Base-by-base conservation (phyloP, 1,140 invertebrate genomes). In the Amphibalanus amphitrite region DNA sequence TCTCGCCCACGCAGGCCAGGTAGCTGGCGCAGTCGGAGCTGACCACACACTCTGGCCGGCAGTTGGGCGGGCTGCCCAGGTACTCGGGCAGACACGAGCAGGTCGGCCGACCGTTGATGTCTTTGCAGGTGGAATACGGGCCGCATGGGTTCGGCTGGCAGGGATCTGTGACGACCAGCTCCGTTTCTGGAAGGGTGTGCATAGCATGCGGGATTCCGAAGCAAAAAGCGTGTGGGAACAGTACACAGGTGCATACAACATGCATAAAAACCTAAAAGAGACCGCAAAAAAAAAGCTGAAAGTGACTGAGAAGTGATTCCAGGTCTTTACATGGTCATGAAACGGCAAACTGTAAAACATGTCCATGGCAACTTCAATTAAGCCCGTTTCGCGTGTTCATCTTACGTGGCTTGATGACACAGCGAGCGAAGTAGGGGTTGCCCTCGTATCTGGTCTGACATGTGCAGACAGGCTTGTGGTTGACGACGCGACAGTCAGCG, bases 371-470 rank as follows among this genome's bases (percentile, higher is more conserved):
- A n/a, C n/a, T n/a, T n/a, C n/a, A 38, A 15, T 15, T 38, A 4
- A 38, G 33, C 33, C 4, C 33, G 4, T 15, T 15, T 38, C 33
- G 15, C 33, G 33, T 38, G 47, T 8, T 23, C 47, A 68, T 26
- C 65, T 74, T 64, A 75, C 75, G 72, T 33, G 82, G 80, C 76
- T 79, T 80, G 13, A 77, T 79, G 69, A 76, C 75, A 74, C 89
- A 90, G 73, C 79, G 83, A 70, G 85, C 81, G 75, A 92, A 90
- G 65, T 67, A 67, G 3, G 91, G 91, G 81, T 93, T 90, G 71
- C 92, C 92, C 78, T 92, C 89, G 78, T 85, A 91, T 25, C 90
- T 90, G 75, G 88, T 84, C 73, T 86, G 82, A 77, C 92, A 95
- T 3, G 89, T 89, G 78, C 92, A 95, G 6, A 92, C 86, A 28